Percentiles rank a stretch among this genome's conserved stretches.
Evolutionary conservation across 1,140 invertebrate species (phyloP).

Genomic region (Tetraneura akinire): DNA sequence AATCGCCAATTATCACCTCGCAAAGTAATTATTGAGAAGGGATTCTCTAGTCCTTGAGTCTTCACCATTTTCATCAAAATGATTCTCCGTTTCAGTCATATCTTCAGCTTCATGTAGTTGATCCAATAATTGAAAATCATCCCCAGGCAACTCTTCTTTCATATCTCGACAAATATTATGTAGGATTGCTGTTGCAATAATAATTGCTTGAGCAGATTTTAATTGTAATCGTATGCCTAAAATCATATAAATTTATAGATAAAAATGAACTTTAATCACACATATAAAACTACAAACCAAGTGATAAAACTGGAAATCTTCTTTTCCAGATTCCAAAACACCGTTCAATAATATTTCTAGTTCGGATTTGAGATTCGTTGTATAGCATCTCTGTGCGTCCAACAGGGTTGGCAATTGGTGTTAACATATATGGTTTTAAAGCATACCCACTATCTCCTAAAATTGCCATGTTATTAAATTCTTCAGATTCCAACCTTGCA

Average conservation of each 20-base stretch:
- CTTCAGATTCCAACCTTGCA: constrained; percentile 52
- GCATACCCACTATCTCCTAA: constrained; percentile 55
- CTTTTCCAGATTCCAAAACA: not conserved
- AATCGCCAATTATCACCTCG: not conserved
- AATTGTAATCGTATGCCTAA: constrained; percentile 4
- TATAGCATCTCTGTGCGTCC: constrained; percentile 4
- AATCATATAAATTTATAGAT: not conserved
- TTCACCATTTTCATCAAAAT: not conserved
- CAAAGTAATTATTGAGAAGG: constrained; percentile 1
- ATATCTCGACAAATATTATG: constrained; percentile 2
- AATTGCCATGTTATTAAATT: constrained; percentile 52
- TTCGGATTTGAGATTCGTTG: not conserved
- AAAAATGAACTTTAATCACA: not conserved
- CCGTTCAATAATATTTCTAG: not conserved
- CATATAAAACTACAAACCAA: constrained; percentile 5
- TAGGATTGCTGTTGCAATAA: constrained; percentile 9
- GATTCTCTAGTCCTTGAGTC: not conserved
- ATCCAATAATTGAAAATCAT: not conserved
- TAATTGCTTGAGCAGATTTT: constrained; percentile 4
- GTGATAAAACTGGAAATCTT: not conserved
- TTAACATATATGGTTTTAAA: too few relatives aligned
- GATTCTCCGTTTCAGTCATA: not conserved
- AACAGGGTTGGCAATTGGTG: too few relatives aligned
- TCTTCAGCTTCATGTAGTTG: constrained; percentile 13
- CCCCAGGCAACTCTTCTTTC: not conserved